These are phyloP conservation scores for Agapornis roseicollis DNA, from an alignment of 2,113 vertebrate genomes.

Conservation along the genomic window DNA sequence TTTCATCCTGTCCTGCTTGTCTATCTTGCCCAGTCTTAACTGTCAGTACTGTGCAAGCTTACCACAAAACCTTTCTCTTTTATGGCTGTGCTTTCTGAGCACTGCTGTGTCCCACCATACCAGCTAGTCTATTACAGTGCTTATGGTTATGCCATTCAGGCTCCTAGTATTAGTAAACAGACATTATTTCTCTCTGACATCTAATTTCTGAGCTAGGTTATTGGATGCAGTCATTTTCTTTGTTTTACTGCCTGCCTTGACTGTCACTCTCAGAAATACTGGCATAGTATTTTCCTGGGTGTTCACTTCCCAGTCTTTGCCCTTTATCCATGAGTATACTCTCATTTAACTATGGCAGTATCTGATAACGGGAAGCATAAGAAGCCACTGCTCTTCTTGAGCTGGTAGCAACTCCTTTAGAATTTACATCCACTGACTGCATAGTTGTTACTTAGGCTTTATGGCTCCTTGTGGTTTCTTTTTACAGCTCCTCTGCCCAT, in stretches of 20 bases:
- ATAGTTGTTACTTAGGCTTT: background rate
- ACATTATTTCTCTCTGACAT: background rate
- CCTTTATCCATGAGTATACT: background rate
- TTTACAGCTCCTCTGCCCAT: conserved; percentile 87
- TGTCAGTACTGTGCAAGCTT: background rate
- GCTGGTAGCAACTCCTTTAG: background rate
- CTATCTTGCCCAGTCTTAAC: background rate
- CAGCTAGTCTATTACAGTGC: background rate
- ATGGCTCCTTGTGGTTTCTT: conserved; percentile 11
- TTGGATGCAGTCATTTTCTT: background rate
- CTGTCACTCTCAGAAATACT: background rate
- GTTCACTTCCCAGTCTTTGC: background rate
- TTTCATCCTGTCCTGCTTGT: background rate
- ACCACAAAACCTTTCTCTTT: background rate
- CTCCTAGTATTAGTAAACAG: background rate
- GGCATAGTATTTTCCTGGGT: background rate
- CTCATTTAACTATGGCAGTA: background rate
- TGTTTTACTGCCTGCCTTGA: background rate
- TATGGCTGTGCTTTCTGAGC: background rate
- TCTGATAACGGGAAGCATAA: background rate
- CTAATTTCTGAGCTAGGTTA: background rate
- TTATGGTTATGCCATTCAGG: background rate
- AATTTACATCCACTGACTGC: background rate
- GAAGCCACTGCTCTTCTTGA: background rate
- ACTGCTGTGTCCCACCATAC: background rate